These are phyloP conservation scores for Notothenia rossii DNA, from an alignment of 2,113 vertebrate genomes.

Conservation along the genomic window DNA sequence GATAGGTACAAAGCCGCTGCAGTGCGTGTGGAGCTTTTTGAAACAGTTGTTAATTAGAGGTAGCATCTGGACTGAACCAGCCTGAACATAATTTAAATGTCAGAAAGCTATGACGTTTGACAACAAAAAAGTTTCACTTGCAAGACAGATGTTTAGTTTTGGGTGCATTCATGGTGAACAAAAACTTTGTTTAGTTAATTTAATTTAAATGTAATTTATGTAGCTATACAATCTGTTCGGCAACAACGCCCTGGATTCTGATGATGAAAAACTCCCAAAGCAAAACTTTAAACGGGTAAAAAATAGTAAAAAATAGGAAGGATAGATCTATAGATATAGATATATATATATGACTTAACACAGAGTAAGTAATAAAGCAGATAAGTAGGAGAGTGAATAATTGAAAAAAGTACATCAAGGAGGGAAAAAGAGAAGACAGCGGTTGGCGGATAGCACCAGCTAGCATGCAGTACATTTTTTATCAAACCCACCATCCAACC, in stretches of 20 bases:
- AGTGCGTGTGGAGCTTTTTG: slow-evolving; percentile 8
- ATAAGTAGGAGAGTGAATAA: not conserved
- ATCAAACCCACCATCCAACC: not conserved
- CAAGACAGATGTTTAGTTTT: slow-evolving; percentile 15
- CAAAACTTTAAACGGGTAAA: not conserved
- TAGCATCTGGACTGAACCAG: slow-evolving; percentile 48
- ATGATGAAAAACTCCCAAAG: not conserved
- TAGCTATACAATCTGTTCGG: not conserved
- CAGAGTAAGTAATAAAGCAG: not conserved
- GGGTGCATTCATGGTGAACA: not conserved
- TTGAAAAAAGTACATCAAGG: not conserved
- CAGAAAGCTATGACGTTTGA: slow-evolving; percentile 12
- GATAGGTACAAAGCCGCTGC: slow-evolving; percentile 50
- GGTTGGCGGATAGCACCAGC: not conserved
- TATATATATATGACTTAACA: not conserved
- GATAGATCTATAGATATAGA: too few species aligned
- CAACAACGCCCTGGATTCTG: not conserved
- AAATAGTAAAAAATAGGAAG: too few species aligned
- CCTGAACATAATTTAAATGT: slow-evolving; percentile 5
- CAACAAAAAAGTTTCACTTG: not conserved
- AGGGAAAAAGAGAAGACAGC: not conserved
- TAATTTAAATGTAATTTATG: not conserved
- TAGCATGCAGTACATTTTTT: not conserved
- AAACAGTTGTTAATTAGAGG: slow-evolving; percentile 45
- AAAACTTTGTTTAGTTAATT: not conserved